Evolutionary conservation across 2,888 invertebrate genomes (phyloP).

Genomic region (Philereme vetulata): DNA sequence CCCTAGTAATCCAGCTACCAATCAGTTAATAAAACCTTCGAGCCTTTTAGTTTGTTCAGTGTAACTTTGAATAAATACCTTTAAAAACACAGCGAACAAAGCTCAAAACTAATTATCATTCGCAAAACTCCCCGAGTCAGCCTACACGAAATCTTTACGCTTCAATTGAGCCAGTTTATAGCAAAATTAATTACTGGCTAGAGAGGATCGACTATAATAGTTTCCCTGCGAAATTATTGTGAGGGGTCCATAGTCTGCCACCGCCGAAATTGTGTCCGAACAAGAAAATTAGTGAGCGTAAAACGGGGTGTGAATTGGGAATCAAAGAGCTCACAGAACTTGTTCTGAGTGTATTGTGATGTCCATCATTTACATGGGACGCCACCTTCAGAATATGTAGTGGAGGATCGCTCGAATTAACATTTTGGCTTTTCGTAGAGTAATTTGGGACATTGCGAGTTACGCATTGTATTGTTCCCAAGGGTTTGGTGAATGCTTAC

Average conservation of each 20-base stretch:
- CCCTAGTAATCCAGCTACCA: constrained; percentile 26
- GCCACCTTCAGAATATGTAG: constrained; percentile 59
- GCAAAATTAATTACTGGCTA: constrained; percentile 81
- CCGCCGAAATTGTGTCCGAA: constrained; percentile 80
- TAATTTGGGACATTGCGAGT: constrained; percentile 29
- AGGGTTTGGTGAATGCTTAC: constrained; percentile 4
- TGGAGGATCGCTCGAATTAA: constrained; percentile 54
- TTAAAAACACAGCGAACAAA: constrained; percentile 48
- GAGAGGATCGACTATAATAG: constrained; percentile 82
- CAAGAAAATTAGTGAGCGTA: constrained; percentile 84
- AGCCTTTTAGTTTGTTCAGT: constrained; percentile 43
- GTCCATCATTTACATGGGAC: constrained; percentile 78
- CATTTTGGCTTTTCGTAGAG: constrained; percentile 55
- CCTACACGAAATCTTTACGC: constrained; percentile 80
- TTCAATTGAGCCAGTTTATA: constrained; percentile 81
- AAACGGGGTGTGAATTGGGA: constrained; percentile 82
- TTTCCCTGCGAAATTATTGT: constrained; percentile 80
- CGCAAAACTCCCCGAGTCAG: constrained; percentile 68
- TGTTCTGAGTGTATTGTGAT: constrained; percentile 72
- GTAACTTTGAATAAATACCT: constrained; percentile 61
- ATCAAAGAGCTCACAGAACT: constrained; percentile 77
- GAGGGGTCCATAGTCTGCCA: constrained; percentile 67
- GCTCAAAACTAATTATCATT: constrained; percentile 74
- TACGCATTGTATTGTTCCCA: constrained; percentile 25
- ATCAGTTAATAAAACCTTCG: constrained; percentile 38